Base-by-base conservation (phyloP, 2,888 invertebrate species). In the Lasioglossum lativentre region DNA sequence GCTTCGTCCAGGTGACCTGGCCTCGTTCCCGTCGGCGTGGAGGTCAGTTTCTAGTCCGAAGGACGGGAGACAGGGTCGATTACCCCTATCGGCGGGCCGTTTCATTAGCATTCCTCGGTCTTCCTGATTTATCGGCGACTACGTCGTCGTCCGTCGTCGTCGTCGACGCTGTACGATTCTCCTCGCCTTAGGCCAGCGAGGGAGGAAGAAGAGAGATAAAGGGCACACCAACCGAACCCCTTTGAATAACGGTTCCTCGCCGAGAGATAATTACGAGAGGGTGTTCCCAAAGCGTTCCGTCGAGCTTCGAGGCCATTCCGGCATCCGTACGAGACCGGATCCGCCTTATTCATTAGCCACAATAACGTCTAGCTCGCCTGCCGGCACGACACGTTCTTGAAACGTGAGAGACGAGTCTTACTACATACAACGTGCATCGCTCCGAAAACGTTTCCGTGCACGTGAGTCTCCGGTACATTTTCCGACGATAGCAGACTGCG, bases 11-110 rank as follows among this genome's bases (percentile, higher is more conserved):
- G 68, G 34, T 68, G 68, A 71, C 68, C 75, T 38, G 82, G 52
- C 78, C 82, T 56, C 78, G 52, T 85, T 85, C 56, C 73, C 66
- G 16, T 30, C 66, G 66, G 66, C n/a, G 34, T 2, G 72, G 59
- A 71, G 71, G 66, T 78, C 80, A 40, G 23, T 66, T 75, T 42
- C 47, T 63, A 45, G 52, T 66, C 19, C 63, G 14, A 42, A 56
- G 30, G 72, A 71, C 70, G 42, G 34, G 52, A 75, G 40, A 63
- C 10, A 71, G 71, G 27, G 19, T 42, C 70, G 74, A 42, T 84
- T 75, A 66, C 52, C 59, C n/a, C 77, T 73, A 79, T 79, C 73
- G 73, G 12, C 27, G 5, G 70, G 23, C 34, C 68, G 68, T 75
- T 73, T 63, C 59, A 71, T 84, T 78, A 71, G 63, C 80, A 47